These are phyloP conservation scores for Copsychus sechellarum DNA, from an alignment of 2,113 vertebrate species.

Conservation along the genomic window DNA sequence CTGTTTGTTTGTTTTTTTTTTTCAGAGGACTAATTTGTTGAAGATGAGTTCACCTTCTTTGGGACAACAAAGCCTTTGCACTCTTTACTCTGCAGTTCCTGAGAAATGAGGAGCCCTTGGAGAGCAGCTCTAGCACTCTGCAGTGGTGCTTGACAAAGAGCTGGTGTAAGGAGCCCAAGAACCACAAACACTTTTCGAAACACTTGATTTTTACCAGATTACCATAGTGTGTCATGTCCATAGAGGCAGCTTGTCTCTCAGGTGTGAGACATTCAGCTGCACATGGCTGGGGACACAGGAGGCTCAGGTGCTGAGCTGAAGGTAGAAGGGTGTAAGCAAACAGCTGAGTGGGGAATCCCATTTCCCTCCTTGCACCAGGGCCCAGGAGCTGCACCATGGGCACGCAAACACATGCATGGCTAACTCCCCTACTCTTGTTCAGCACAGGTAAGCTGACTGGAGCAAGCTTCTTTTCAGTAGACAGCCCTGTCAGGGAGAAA, in stretches of 20 bases:
- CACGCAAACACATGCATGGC: neutral
- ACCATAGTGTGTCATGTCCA: accelerated
- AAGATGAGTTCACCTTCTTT: neutral
- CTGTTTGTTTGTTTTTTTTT: neutral
- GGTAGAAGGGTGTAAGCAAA: neutral
- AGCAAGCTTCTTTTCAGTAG: neutral
- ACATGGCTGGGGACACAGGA: neutral
- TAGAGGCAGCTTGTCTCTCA: neutral
- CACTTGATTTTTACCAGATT: neutral
- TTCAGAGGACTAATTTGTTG: neutral
- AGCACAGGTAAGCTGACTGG: neutral
- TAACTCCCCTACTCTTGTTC: neutral
- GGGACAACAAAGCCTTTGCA: neutral
- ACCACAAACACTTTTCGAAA: neutral
- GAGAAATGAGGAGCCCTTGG: neutral
- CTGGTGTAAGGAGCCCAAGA: neutral
- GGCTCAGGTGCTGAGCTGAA: neutral
- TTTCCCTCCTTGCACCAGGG: neutral
- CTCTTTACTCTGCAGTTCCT: neutral
- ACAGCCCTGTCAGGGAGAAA: neutral
- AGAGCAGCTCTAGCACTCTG: neutral
- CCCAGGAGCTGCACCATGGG: neutral
- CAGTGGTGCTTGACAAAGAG: neutral
- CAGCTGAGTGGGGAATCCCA: neutral
- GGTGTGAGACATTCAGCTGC: neutral